A percentile compares a stretch with the other conserved stretches of the same genome.
Conservation (phyloP, 2,797 vertebrate genomes). For the Delichon dasypus region DNA sequence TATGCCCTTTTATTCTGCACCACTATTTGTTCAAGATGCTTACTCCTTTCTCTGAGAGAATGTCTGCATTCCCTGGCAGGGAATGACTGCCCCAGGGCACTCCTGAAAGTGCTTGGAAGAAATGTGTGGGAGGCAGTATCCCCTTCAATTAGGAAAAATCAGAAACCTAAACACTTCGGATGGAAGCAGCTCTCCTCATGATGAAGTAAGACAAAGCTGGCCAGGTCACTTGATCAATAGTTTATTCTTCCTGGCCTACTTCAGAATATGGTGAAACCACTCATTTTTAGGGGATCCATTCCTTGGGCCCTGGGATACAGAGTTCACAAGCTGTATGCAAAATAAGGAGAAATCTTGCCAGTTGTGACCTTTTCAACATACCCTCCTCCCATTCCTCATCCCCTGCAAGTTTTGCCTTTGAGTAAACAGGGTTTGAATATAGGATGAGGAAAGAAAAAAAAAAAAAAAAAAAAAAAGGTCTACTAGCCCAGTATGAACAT, state of each 20-base stretch:
- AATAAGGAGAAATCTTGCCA: background rate
- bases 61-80: background rate
- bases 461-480: no score
- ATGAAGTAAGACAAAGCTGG: background rate
- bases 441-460: background rate
- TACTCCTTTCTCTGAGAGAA: background rate
- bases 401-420: background rate
- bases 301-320: background rate
- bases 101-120: background rate
- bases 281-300: background rate
- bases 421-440: background rate
- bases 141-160: background rate
- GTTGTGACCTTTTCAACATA: background rate
- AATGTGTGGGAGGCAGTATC: background rate
- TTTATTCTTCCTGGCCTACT: background rate
- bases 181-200: background rate
- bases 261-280: background rate
- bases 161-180: background rate
- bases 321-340: background rate
- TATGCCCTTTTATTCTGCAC: background rate
- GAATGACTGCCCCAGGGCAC: background rate
- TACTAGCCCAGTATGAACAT: background rate
- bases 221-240: fast-evolving
- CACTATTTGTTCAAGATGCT: background rate
- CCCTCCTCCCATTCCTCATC: fast-evolving